A percentile compares a stretch with the other conserved stretches of the same genome.
Conservation (phyloP, 2,797 vertebrate genomes). For the Dryobates pubescens region DNA sequence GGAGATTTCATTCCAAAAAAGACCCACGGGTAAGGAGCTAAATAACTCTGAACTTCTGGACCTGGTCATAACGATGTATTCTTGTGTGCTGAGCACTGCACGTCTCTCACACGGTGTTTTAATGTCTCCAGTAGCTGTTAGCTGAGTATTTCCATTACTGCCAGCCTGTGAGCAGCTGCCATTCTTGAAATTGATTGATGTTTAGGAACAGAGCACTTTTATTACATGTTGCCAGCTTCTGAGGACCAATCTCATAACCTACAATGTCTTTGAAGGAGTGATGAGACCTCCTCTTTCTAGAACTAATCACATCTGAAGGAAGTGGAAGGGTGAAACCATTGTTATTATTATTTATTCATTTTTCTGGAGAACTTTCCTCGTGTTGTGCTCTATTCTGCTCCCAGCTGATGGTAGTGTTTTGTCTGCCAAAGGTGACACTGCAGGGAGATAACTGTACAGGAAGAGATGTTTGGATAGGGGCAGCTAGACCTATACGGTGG, state of each 20-base stretch:
- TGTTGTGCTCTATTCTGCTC: constrained; percentile 53
- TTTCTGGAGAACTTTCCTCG: constrained; percentile 55
- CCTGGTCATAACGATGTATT: neutral
- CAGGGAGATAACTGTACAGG: constrained; percentile 30
- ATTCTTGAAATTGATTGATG: constrained; percentile 77
- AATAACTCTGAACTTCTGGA: constrained; percentile 70
- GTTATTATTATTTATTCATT: neutral
- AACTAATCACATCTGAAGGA: constrained; percentile 75
- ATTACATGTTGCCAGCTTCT: constrained; percentile 75
- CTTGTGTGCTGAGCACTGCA: constrained; percentile 32
- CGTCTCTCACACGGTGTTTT: constrained; percentile 61
- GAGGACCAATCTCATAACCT: constrained; percentile 67
- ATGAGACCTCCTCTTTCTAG: constrained; percentile 76
- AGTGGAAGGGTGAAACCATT: constrained; percentile 70
- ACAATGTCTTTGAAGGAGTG: constrained; percentile 69
- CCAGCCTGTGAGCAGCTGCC: constrained; percentile 64
- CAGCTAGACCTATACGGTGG: neutral
- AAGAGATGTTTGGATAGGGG: constrained; percentile 5
- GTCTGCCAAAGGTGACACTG: constrained; percentile 58
- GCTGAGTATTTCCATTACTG: constrained; percentile 70
- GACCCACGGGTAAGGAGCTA: constrained; percentile 26
- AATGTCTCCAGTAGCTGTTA: constrained; percentile 64
- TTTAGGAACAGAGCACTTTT: constrained; percentile 74
- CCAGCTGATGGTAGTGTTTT: constrained; percentile 68
- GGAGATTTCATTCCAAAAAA: constrained; percentile 27